Evolutionary conservation across 2,113 vertebrate species (phyloP), one percentile per base, ranked within the genome.

Genomic region (Oryzias celebensis): DNA sequence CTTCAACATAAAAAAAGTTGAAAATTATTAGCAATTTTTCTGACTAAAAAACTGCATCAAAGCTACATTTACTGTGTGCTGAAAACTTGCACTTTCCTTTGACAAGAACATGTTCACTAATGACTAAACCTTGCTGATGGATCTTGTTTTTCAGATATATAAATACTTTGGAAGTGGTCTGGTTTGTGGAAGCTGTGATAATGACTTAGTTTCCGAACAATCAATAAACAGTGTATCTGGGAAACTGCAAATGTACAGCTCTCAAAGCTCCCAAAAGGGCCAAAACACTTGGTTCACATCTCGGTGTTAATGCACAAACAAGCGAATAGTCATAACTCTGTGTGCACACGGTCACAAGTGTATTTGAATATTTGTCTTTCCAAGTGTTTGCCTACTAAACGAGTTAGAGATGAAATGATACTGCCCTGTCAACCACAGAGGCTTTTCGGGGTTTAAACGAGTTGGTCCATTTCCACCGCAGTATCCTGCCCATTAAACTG

Each of bases 391-490:
- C 43, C 46, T 12, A 24, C 68, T 83, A 84, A 84, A 77, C 58
- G 48, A 75, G 36, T 84, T 81, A 79, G 20, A 75, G 45, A 48
- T 58, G 3, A 73, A 36, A 78, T 71, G 62, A 73, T 26, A 28
- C 42, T 49, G 48, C 42, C 44, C 55, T 62, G 8, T 58, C 52
- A 26, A 63, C 18, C 48, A 16, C 36, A 49, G 6, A 28, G 22
- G 42, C 52, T 48, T 56, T 65, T 80, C 41, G 20, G 26, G 60
- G 59, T 4, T 1, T 74, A 67, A 77, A 75, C 58, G 4, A 75
- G 48, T 62, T 59, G 54, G 12, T 2, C 58, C 62, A 83, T 86
- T 89, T 86, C 71, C 80, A 65, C 55, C 26, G 36, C 3, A 57
- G 53, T 53, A 80, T 76, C 73, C 66, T 48, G 17, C 26, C 50